These are phyloP conservation scores for Microctenopoma stevenorrisi DNA, from an alignment of 2,797 vertebrate species.

Conservation along the genomic window DNA sequence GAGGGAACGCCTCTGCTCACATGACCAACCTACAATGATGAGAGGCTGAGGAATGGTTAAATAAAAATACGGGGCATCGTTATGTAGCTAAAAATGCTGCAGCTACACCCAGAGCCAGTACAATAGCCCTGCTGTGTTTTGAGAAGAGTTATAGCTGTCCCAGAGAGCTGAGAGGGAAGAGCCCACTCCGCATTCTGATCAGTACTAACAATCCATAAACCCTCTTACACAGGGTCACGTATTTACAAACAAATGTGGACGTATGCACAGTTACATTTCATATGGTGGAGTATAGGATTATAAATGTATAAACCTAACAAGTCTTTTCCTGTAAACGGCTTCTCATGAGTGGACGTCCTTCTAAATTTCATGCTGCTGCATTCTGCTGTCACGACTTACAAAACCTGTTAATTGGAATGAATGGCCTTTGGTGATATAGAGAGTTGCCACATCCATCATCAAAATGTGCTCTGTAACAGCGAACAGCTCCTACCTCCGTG, in stretches of 20 bases:
- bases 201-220: constrained; percentile 32
- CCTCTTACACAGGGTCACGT: background rate
- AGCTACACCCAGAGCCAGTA: constrained; percentile 25
- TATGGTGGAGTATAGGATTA: background rate
- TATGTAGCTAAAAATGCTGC: constrained; percentile 17
- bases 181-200: constrained; percentile 41
- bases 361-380: constrained; percentile 31
- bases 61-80: constrained; percentile 22
- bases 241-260: background rate
- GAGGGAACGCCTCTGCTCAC: constrained; percentile 56
- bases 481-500: constrained; percentile 39
- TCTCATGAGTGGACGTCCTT: constrained; percentile 31
- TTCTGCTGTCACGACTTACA: constrained; percentile 36
- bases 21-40: constrained; percentile 14
- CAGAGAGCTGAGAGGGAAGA: constrained; percentile 18
- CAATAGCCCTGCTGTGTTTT: constrained; percentile 38
- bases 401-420: constrained; percentile 61
- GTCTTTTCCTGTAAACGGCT: constrained; percentile 31
- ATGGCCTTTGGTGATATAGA: constrained; percentile 59
- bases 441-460: constrained; percentile 70
- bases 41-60: background rate
- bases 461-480: constrained; percentile 34
- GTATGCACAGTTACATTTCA: background rate
- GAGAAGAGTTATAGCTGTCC: constrained; percentile 43
- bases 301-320: constrained; percentile 2